Base-by-base conservation (phyloP, 2,113 vertebrate genomes). In the Tursiops truncatus region DNA sequence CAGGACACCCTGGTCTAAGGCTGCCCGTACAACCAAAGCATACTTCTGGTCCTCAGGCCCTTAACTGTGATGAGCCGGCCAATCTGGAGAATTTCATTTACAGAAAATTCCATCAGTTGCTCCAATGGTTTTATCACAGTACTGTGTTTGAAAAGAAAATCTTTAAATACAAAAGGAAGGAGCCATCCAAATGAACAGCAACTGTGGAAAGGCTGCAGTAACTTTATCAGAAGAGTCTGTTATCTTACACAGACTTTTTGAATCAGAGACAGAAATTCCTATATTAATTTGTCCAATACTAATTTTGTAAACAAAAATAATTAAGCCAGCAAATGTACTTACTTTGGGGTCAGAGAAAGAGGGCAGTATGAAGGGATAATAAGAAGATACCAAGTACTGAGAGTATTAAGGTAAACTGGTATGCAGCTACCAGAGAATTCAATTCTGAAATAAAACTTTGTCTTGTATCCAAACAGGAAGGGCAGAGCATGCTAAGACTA, bases 61-160 rank as follows among this genome's bases (percentile, higher is more conserved):
- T 23, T 68, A 38, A 17, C 12, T 80, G 68, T 68, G 60, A 74
- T 25, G 15, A 96, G 31, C 7, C 3, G 58, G 47, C 26, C 68
- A 87, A 92, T 10, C 4, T 71, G 80, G 70, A 70, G 60, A 84
- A 88, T 63, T 76, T 94, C 41, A 86, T 56, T 67, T 77, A 81
- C 10, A 60, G 67, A 81, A 53, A 68, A 93, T 25, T 50, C 56
- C 12, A 68, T 41, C 74, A 47, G 25, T 93, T 85, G 63, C 7
- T 68, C 62, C 36, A 77, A 8, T 36, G 33, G 53, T 89, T 84
- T 65, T 68, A 62, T 86, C 65, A 67, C 8, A 76, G 44, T 70
- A n/a, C 23, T 65, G 65, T 11, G 67, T 79, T 68, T 83, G 88
- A 90, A 87, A 94, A 89, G 44, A 93, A 88, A 94, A 76, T 44